phyloP scores from a whole-genome alignment of 2,797 vertebrate species.

The Cercopithecus hamlyni region DNA sequence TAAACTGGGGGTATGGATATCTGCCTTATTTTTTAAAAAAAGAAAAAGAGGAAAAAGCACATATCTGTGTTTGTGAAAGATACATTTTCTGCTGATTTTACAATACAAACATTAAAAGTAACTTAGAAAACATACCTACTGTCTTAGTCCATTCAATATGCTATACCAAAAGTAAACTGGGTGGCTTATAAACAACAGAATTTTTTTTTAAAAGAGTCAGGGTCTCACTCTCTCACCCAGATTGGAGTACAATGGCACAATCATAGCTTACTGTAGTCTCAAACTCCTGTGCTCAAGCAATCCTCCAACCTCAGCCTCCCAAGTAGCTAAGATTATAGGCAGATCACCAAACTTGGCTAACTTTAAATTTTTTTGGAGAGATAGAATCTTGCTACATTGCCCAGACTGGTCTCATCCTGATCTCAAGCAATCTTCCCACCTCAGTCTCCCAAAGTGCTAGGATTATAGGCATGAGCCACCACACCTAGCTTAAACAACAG shows the following conservation, averaged over 20 bases:
- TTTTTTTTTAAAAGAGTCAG: no score
- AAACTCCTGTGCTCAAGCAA: neutral
- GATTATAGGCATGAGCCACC: neutral
- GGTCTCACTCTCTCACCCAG: neutral
- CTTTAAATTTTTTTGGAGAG: neutral
- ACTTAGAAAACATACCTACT: neutral
- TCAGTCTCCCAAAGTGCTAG: neutral
- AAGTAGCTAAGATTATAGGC: neutral
- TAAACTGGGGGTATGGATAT: neutral
- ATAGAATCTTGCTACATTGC: neutral
- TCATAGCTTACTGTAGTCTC: neutral
- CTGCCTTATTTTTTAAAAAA: no score
- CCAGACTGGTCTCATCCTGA: neutral
- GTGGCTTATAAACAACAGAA: no score
- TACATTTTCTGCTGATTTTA: neutral
- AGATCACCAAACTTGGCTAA: neutral
- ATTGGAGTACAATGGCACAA: neutral
- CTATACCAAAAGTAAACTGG: neutral
- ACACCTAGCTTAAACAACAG: no score
- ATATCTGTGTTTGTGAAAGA: neutral
- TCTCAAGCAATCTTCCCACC: neutral
- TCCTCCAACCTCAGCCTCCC: neutral
- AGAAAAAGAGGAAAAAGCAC: no score
- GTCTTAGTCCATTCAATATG: neutral
- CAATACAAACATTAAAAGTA: neutral